phyloP scores from a whole-genome alignment of 2,113 vertebrate species.

The Gymnogyps californianus region DNA sequence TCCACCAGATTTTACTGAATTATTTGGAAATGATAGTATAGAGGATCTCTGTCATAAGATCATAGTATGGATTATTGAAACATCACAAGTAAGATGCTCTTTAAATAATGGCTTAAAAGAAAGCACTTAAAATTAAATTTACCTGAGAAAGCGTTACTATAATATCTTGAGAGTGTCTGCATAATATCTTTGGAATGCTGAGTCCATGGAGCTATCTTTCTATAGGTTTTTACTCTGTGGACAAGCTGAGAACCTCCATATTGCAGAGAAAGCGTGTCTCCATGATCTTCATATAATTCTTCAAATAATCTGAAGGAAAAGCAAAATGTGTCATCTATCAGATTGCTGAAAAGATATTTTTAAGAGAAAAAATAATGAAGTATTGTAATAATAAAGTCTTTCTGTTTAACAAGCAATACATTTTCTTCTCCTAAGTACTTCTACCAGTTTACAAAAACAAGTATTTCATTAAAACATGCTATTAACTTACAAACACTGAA shows the following conservation, averaged over 20 bases:
- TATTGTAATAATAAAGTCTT: neutral
- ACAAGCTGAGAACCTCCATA: conserved; percentile 98
- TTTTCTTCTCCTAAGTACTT: neutral
- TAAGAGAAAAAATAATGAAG: neutral
- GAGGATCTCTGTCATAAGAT: neutral
- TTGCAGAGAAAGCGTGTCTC: conserved; percentile 94
- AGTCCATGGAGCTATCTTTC: conserved; percentile 97
- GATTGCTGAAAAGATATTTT: neutral
- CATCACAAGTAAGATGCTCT: neutral
- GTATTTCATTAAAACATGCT: neutral
- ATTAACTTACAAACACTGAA: neutral
- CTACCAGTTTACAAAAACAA: neutral
- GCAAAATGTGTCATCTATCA: neutral
- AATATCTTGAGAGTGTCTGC: conserved; percentile 95
- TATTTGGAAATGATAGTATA: neutral
- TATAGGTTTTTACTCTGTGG: conserved; percentile 96
- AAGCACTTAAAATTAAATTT: neutral
- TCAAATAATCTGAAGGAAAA: conserved; percentile 87
- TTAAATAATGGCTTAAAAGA: neutral
- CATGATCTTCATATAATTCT: conserved; percentile 97
- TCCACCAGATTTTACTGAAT: neutral
- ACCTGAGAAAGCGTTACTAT: conserved; percentile 98
- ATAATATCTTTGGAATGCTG: conserved; percentile 99
- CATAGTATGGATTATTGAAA: neutral
- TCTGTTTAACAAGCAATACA: neutral